Evolutionary conservation across 2,888 invertebrate species (phyloP).

Genomic region (Philaethria dido): DNA sequence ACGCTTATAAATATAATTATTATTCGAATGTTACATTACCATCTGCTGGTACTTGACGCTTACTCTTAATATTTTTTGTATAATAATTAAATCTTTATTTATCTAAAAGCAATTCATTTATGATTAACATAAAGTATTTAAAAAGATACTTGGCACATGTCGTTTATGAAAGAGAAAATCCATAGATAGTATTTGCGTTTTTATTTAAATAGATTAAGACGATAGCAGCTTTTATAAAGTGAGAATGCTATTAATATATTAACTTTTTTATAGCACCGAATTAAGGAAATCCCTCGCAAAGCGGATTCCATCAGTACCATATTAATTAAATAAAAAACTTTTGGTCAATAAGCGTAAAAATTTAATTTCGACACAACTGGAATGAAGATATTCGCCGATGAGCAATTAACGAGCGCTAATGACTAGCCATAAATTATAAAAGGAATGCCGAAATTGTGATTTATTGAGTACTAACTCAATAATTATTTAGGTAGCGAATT

Average conservation of each 20-base stretch:
- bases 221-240: slow-evolving; percentile 1
- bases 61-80: too few species aligned
- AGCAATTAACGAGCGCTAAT: slow-evolving; percentile 68
- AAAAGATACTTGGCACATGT: too few species aligned
- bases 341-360: slow-evolving; percentile 30
- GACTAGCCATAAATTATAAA: slow-evolving; percentile 59
- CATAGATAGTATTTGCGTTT: not conserved
- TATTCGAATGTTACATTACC: not conserved
- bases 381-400: slow-evolving; percentile 54
- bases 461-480: slow-evolving; percentile 54
- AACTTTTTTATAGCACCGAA: slow-evolving; percentile 4
- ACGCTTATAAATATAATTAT: not conserved
- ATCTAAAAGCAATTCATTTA: too few species aligned
- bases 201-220: not conserved
- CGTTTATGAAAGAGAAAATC: slow-evolving; percentile 6
- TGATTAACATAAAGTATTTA: too few species aligned
- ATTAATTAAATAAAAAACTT: slow-evolving; percentile 17
- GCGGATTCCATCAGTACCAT: not conserved
- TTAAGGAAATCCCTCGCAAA: slow-evolving; percentile 5
- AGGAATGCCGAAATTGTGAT: slow-evolving; percentile 55
- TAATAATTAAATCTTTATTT: too few species aligned
- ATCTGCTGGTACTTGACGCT: not conserved
- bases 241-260: slow-evolving; percentile 13
- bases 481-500: slow-evolving; percentile 40
- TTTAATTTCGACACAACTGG: slow-evolving; percentile 26